phyloP scores from a whole-genome alignment of 2,797 vertebrate species.

The Diplodus puntazzo region DNA sequence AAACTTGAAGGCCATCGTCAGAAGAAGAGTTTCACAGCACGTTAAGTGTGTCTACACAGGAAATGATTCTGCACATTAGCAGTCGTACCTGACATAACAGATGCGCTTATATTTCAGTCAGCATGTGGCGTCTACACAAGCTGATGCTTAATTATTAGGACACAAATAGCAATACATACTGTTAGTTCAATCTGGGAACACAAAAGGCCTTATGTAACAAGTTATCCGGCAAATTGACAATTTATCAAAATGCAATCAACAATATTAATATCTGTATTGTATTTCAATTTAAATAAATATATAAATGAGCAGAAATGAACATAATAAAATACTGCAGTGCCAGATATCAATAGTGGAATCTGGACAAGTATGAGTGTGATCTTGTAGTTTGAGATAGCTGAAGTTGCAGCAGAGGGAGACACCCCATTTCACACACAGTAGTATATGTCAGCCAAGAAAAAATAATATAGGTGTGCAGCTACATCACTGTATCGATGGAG shows the following conservation, averaged over 20 bases:
- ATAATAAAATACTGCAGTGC: neutral
- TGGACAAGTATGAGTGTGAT: neutral
- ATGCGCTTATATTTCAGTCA: too few species aligned
- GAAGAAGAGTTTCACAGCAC: neutral
- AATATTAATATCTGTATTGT: too few species aligned
- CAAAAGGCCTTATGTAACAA: neutral
- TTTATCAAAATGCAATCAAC: too few species aligned
- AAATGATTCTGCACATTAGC: neutral
- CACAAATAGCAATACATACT: too few species aligned
- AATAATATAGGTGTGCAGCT: neutral
- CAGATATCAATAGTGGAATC: neutral
- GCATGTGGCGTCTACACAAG: too few species aligned
- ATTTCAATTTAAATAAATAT: too few species aligned
- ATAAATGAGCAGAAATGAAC: too few species aligned
- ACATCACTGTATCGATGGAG: neutral
- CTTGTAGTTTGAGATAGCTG: neutral
- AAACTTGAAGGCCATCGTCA: neutral
- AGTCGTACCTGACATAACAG: neutral
- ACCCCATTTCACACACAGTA: neutral
- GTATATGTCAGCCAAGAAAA: too few species aligned
- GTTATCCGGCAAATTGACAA: too few species aligned
- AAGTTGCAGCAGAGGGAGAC: neutral
- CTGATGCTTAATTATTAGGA: too few species aligned
- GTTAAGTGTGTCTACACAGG: neutral
- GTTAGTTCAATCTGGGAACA: neutral